Evolutionary conservation across 2,113 vertebrate species (phyloP), one percentile per base, ranked within the genome.

Genomic region (Archocentrus centrarchus): DNA sequence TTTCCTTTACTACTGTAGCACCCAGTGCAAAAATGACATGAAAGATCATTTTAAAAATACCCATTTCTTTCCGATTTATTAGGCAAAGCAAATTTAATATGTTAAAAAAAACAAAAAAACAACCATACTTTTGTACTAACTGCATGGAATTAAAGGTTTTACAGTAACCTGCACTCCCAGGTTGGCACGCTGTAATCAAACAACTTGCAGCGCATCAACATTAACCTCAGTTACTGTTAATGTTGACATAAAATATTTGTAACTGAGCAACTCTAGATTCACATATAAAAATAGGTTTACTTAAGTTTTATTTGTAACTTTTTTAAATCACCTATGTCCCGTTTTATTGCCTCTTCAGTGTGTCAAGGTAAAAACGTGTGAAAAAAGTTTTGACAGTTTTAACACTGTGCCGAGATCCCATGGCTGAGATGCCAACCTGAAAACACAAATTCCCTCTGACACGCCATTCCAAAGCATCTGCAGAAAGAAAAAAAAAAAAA

Each of bases 31-130:
- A 57, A n/a, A 57, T 10, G 4, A 10, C 18, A 73, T 20, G 50
- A 55, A 53, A 18, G 18, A 30, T 11, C 0, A 70, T 50, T 70
- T 70, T 0, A 50, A 18, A 66, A 0, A 68, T 18, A 50, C 3
- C 22, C 0, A 18, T 27, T 68, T 68, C 39, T 50, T 18, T 14
- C 8, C 22, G 50, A 50, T 20, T 30, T 20, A 70, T 7, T 70
- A 70, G 15, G 66, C 14, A 50, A 50, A 14, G 14, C 41, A 70
- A 70, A 50, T 14, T 17, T 44, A 4, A 15, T 47, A 15, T 14
- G 11, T 41, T 3, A 6, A 39, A 39, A 11, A 41, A 47, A 47
- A 47, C 4, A 47, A 15, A 5, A 17, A 14, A 14, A 50, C 14
- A 24, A 24, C 24, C 24, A 24, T 27, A 27, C 27, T 27, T 27